Conservation (phyloP, 2,797 vertebrate genomes). For the Heteromormyrus szaboi region DNA sequence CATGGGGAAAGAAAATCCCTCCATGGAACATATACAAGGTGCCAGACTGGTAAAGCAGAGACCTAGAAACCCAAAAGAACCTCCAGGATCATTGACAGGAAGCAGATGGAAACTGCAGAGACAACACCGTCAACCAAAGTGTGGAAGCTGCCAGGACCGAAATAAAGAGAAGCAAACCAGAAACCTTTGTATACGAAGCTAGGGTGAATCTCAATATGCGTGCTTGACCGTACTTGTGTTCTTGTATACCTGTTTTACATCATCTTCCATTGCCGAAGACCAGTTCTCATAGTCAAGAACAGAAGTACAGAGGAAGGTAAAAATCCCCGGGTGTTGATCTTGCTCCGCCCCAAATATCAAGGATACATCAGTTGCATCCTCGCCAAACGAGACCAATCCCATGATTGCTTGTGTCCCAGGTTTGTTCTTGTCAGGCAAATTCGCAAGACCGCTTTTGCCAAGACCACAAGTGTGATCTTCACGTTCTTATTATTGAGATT, state of each 20-base stretch:
- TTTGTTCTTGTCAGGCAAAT: not conserved
- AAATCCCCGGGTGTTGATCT: not conserved
- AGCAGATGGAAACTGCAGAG: not conserved
- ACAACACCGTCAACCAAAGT: not conserved
- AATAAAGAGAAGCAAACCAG: not conserved
- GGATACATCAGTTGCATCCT: not conserved
- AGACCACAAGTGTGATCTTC: not conserved
- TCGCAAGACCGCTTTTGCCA: not conserved
- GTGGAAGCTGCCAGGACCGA: not conserved
- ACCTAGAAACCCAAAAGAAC: conserved; percentile 29
- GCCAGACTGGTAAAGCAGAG: conserved; percentile 33
- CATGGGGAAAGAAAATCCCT: not conserved
- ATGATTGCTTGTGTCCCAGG: not conserved
- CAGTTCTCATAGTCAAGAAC: not conserved
- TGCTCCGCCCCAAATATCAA: not conserved
- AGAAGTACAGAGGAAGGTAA: not conserved
- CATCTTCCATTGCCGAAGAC: not conserved
- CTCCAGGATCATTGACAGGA: conserved; percentile 29
- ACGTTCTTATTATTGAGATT: not conserved
- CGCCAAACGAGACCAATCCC: not conserved
- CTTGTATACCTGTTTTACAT: not conserved
- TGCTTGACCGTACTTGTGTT: not conserved
- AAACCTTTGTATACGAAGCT: not conserved
- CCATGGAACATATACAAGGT: conserved; percentile 25
- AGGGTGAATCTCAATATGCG: not conserved